A percentile compares a stretch with the other conserved stretches of the same genome.
These are phyloP conservation scores for Microplitis demolitor DNA, from an alignment of 1,140 invertebrate genomes.

Conservation along the genomic window DNA sequence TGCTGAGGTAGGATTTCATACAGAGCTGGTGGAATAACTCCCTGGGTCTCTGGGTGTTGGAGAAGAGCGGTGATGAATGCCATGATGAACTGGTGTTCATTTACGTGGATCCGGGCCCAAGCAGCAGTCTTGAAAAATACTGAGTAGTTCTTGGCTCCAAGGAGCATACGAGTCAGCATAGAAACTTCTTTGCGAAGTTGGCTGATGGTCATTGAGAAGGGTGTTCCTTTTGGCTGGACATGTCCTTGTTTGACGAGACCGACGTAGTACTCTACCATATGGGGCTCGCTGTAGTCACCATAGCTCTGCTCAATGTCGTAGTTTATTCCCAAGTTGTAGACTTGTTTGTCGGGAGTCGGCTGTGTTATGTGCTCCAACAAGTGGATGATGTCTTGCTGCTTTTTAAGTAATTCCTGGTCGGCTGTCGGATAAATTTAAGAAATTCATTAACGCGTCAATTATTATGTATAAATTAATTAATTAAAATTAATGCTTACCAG, in stretches of 20 bases:
- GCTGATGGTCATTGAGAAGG: slow-evolving; percentile 42
- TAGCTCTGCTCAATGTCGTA: slow-evolving; percentile 47
- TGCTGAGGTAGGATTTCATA: slow-evolving; percentile 63
- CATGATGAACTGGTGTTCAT: slow-evolving; percentile 57
- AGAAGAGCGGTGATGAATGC: slow-evolving; percentile 53
- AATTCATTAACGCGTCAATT: background rate
- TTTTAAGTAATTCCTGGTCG: slow-evolving; percentile 63
- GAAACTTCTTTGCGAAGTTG: slow-evolving; percentile 52
- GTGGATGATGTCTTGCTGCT: slow-evolving; percentile 68
- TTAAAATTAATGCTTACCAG: slow-evolving; percentile 46
- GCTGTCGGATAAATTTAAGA: slow-evolving; percentile 44
- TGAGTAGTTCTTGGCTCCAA: slow-evolving; percentile 53
- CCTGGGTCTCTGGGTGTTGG: slow-evolving; percentile 54
- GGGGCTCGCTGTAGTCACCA: background rate
- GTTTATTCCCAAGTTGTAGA: slow-evolving; percentile 45
- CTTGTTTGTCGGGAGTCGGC: slow-evolving; percentile 47
- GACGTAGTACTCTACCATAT: slow-evolving; percentile 37
- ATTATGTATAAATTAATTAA: background rate
- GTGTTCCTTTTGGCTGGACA: slow-evolving; percentile 50
- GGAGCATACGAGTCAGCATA: slow-evolving; percentile 56
- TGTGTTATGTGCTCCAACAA: slow-evolving; percentile 69
- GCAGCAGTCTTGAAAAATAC: slow-evolving; percentile 56
- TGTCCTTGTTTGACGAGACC: slow-evolving; percentile 47
- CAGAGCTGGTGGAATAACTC: slow-evolving; percentile 55
- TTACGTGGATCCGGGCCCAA: slow-evolving; percentile 56